Percentiles rank a stretch among this genome's conserved stretches.
phyloP scores from a whole-genome alignment of 2,113 vertebrate species.

The Collichthys lucidus region DNA sequence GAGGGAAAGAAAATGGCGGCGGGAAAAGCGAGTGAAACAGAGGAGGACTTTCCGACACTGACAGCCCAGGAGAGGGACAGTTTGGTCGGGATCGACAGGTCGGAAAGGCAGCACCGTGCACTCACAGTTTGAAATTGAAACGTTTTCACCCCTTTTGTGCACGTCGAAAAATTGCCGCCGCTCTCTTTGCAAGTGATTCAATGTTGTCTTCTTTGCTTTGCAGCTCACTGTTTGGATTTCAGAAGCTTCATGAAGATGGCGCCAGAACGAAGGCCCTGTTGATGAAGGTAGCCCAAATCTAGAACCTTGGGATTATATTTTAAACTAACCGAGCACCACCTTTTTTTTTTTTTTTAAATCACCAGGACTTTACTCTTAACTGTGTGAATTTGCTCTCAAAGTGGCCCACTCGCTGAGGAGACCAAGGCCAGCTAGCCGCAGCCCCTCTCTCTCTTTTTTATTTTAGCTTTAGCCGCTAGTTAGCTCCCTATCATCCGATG shows the following conservation, averaged over 20 bases:
- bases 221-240: slow-evolving; percentile 97
- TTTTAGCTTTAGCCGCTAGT: slow-evolving; percentile 62
- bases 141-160: slow-evolving; percentile 25
- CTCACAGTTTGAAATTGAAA: slow-evolving; percentile 42
- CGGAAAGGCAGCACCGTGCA: slow-evolving; percentile 67
- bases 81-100: slow-evolving; percentile 94
- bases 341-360: not conserved
- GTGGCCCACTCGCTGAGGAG: slow-evolving; percentile 61
- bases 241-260: slow-evolving; percentile 99
- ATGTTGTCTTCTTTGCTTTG: slow-evolving; percentile 84
- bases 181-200: slow-evolving; percentile 74
- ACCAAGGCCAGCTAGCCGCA: slow-evolving; percentile 75
- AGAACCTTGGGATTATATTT: slow-evolving; percentile 14
- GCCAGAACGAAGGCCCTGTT: slow-evolving; percentile 98
- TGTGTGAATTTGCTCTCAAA: slow-evolving; percentile 37
- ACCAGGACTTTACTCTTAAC: not conserved
- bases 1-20: slow-evolving; percentile 99
- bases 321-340: slow-evolving; percentile 11
- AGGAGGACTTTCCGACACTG: slow-evolving; percentile 98
- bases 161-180: slow-evolving; percentile 49
- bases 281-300: slow-evolving; percentile 90
- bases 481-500: slow-evolving; percentile 59
- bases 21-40: slow-evolving; percentile 98
- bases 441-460: slow-evolving; percentile 49
- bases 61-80: slow-evolving; percentile 94